A percentile compares a stretch with the other conserved stretches of the same genome.
phyloP scores from a whole-genome alignment of 2,113 vertebrate genomes.

The Callochromis pleurospilus region DNA sequence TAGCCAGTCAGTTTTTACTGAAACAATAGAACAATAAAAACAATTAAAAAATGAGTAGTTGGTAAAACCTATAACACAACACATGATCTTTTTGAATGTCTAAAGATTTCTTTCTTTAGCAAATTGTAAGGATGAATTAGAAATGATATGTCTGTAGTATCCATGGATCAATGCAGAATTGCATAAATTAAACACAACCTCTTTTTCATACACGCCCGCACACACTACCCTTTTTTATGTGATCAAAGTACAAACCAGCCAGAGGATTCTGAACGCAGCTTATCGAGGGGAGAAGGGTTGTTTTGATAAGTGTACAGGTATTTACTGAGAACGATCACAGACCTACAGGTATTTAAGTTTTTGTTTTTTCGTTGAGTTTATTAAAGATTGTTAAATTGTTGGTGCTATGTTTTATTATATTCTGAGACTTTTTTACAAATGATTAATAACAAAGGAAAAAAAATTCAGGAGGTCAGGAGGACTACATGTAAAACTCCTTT shows the following conservation, averaged over 20 bases:
- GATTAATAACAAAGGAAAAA: background rate
- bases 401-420: background rate
- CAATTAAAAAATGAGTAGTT: too few relatives aligned
- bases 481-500: background rate
- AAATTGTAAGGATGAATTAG: too few relatives aligned
- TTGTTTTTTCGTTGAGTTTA: rapidly evolving
- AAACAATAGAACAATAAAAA: too few relatives aligned
- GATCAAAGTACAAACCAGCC: background rate
- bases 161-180: rapidly evolving
- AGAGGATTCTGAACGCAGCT: rapidly evolving
- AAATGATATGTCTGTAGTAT: too few relatives aligned
- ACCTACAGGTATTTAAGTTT: background rate
- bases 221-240: rapidly evolving
- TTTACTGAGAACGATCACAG: background rate
- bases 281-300: rapidly evolving
- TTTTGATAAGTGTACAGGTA: background rate
- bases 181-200: background rate
- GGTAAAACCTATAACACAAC: too few relatives aligned
- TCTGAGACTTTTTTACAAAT: background rate
- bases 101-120: too few relatives aligned
- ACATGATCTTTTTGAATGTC: too few relatives aligned
- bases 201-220: background rate
- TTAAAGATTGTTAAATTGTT: background rate
- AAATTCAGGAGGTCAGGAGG: background rate
- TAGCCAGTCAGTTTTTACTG: too few relatives aligned